phyloP scores from a whole-genome alignment of 2,888 invertebrate genomes.

The Acrobasis suavella region DNA sequence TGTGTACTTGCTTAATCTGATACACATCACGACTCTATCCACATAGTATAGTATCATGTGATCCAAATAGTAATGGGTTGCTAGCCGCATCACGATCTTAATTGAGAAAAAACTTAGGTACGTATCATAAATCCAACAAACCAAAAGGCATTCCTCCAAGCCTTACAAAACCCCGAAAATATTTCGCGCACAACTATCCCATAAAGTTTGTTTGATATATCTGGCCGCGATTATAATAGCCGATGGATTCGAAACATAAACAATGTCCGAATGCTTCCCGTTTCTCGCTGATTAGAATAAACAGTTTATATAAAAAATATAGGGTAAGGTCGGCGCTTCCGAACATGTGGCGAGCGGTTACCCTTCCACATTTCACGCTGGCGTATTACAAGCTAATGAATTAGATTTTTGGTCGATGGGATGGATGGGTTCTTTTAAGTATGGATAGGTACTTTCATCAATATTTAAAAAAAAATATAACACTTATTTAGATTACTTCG shows the following conservation, averaged over 20 bases:
- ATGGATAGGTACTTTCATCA: no score
- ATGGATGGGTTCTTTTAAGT: no score
- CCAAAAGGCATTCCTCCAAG: not conserved
- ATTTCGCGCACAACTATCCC: not conserved
- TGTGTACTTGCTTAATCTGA: no score
- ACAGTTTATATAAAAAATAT: slow-evolving; percentile 56
- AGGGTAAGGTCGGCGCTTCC: slow-evolving; percentile 49
- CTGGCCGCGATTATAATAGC: slow-evolving; percentile 13
- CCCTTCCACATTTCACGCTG: slow-evolving; percentile 6
- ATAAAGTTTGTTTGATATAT: slow-evolving; percentile 16
- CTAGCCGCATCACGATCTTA: no score
- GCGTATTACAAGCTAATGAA: not conserved
- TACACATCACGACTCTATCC: no score
- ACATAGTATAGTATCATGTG: no score
- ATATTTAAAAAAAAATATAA: no score
- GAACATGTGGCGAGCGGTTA: slow-evolving; percentile 24
- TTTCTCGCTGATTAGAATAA: slow-evolving; percentile 48
- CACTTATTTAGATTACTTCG: no score
- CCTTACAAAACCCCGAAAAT: not conserved
- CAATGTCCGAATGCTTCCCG: slow-evolving; percentile 41
- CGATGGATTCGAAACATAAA: slow-evolving; percentile 33
- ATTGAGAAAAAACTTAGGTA: no score
- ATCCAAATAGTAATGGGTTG: no score
- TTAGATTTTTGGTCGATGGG: not conserved
- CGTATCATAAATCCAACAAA: no score